Evolutionary conservation across 1,140 invertebrate genomes (phyloP).

Genomic region (Listronotus oregonensis): DNA sequence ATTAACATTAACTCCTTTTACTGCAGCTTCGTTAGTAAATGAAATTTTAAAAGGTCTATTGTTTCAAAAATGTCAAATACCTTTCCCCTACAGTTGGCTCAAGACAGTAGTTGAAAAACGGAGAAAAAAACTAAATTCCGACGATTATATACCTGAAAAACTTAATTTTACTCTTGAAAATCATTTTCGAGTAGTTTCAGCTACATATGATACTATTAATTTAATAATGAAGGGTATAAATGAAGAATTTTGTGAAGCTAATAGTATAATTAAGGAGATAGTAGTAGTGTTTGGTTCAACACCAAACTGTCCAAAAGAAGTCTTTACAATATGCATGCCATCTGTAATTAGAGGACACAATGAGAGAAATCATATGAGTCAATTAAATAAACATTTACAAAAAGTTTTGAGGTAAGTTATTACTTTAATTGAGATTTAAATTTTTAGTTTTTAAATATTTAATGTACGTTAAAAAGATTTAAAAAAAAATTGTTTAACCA

Average conservation of each 20-base stretch:
- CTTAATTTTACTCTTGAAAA: constrained; percentile 37
- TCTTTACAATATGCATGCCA: constrained; percentile 36
- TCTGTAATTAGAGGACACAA: constrained; percentile 31
- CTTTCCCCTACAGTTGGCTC: constrained; percentile 41
- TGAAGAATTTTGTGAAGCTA: constrained; percentile 32
- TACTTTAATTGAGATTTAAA: not conserved
- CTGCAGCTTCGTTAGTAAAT: constrained; percentile 39
- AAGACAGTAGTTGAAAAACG: constrained; percentile 40
- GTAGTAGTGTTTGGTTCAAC: constrained; percentile 39
- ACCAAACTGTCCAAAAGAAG: constrained; percentile 40
- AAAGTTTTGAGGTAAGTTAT: constrained; percentile 40
- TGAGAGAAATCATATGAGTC: constrained; percentile 38
- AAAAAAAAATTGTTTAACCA: too few relatives aligned
- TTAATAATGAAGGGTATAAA: constrained; percentile 33
- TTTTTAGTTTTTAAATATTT: constrained; percentile 13
- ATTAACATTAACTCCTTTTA: constrained; percentile 39
- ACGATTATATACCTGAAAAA: constrained; percentile 4
- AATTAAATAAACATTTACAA: constrained; percentile 37
- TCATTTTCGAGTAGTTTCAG: constrained; percentile 39
- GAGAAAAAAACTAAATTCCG: constrained; percentile 22
- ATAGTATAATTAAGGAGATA: constrained; percentile 31
- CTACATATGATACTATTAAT: constrained; percentile 37
- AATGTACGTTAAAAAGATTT: not conserved
- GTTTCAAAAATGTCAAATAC: constrained; percentile 45
- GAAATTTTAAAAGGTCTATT: constrained; percentile 43